A percentile compares a stretch with the other conserved stretches of the same genome.
phyloP scores from a whole-genome alignment of 2,888 invertebrate genomes.

The Scaptomyza parva region DNA sequence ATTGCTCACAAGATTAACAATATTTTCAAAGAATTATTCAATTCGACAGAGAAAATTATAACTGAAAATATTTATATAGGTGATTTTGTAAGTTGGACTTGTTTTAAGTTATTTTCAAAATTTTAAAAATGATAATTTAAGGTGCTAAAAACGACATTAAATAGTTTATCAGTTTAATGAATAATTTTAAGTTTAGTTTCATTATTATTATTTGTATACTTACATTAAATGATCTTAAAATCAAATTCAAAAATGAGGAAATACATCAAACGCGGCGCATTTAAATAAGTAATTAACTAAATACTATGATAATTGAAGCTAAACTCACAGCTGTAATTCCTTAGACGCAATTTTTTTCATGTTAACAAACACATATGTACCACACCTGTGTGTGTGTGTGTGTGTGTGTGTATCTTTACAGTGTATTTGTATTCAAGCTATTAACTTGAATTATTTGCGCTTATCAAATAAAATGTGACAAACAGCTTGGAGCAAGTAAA shows the following conservation, averaged over 20 bases:
- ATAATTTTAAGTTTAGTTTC: no score
- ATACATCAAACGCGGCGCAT: background rate
- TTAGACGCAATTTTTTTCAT: slow-evolving; percentile 4
- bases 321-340: slow-evolving; percentile 18
- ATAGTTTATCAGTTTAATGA: no score
- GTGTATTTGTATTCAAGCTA: slow-evolving; percentile 14
- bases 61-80: no score
- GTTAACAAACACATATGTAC: background rate
- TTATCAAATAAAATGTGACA: slow-evolving; percentile 61
- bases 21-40: background rate
- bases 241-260: no score
- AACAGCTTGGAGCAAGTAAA: slow-evolving; percentile 33
- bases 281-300: slow-evolving; percentile 4
- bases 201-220: no score
- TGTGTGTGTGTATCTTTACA: background rate
- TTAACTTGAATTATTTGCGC: slow-evolving; percentile 50
- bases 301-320: background rate
- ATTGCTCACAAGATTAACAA: background rate
- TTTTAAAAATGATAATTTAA: no score
- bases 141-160: no score
- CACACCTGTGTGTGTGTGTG: no score
- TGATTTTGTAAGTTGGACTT: no score
- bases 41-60: no score
- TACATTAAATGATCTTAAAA: no score
- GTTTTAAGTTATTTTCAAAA: no score